Percentiles rank a stretch among this genome's conserved stretches.
Conservation (phyloP, 2,888 invertebrate genomes). For the Marasmarcha lunaedactyla region DNA sequence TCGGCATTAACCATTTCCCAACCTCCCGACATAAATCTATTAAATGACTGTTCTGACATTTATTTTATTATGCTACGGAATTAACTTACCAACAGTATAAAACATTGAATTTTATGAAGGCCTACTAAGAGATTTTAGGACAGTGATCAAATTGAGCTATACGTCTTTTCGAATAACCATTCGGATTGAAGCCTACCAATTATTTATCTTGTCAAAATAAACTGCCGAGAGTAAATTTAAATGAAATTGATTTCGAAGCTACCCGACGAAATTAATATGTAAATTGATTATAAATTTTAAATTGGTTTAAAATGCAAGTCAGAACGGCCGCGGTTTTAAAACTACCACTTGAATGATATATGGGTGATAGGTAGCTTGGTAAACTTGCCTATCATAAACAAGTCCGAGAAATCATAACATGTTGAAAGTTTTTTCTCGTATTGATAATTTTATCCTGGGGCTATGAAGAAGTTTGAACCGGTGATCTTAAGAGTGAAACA, state of each 20-base stretch:
- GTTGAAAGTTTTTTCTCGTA: not conserved
- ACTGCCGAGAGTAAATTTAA: conserved; percentile 8
- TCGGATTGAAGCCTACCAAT: conserved; percentile 18
- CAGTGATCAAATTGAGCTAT: conserved; percentile 32
- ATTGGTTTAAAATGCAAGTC: conserved; percentile 4
- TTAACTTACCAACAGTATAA: conserved; percentile 43
- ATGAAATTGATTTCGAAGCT: conserved; percentile 8
- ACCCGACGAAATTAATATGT: conserved; percentile 17
- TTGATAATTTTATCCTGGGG: not conserved
- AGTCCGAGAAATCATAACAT: too few species aligned
- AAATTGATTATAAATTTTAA: conserved; percentile 14
- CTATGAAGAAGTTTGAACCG: conserved; percentile 1
- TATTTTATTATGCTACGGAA: conserved; percentile 63
- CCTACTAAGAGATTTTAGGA: conserved; percentile 45
- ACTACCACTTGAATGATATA: too few species aligned
- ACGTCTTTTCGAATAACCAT: conserved; percentile 16
- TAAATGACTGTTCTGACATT: conserved; percentile 42
- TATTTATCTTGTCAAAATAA: conserved; percentile 31
- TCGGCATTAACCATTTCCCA: conserved; percentile 24
- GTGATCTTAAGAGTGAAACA: conserved; percentile 3
- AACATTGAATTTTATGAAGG: conserved; percentile 59
- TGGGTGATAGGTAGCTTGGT: too few species aligned
- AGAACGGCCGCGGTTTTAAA: too few species aligned
- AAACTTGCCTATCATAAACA: too few species aligned
- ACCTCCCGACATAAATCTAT: conserved; percentile 44